These are phyloP conservation scores for Papilio glaucus DNA, from an alignment of 1,140 invertebrate species.

Conservation along the genomic window DNA sequence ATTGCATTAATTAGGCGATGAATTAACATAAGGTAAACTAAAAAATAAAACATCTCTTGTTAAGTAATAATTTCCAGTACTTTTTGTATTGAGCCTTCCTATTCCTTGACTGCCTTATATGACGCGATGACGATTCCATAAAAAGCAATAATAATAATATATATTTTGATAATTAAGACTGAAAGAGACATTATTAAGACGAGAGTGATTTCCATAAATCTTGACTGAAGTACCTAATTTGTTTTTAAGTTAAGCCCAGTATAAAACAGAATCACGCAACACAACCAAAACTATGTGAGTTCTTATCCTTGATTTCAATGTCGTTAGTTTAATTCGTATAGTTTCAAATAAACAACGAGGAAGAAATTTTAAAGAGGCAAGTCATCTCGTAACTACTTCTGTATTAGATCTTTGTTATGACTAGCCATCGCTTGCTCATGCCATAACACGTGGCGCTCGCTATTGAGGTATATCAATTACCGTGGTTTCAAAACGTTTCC, in stretches of 20 bases:
- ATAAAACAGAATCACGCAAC: slow-evolving; percentile 12
- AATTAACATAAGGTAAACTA: no score
- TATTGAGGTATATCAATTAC: slow-evolving; percentile 46
- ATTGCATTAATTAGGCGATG: background rate
- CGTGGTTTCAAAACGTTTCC: slow-evolving; percentile 49
- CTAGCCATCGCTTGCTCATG: background rate
- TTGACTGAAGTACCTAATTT: background rate
- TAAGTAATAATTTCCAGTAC: no score
- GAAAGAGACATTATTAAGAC: no score
- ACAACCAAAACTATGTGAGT: background rate
- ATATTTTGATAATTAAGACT: background rate
- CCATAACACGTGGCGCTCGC: slow-evolving; percentile 41
- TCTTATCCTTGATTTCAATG: slow-evolving; percentile 7
- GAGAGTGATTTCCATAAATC: background rate
- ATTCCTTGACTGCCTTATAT: no score
- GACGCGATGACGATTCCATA: no score
- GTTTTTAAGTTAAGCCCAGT: background rate
- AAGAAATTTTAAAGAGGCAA: background rate
- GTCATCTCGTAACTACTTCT: background rate
- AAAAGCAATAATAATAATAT: no score
- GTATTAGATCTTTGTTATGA: slow-evolving; percentile 1
- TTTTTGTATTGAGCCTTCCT: no score
- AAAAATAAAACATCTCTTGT: no score
- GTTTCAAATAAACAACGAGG: background rate
- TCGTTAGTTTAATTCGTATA: background rate